These are phyloP conservation scores for Tenthredo scrophulariae DNA, from an alignment of 2,888 invertebrate genomes.

Conservation along the genomic window DNA sequence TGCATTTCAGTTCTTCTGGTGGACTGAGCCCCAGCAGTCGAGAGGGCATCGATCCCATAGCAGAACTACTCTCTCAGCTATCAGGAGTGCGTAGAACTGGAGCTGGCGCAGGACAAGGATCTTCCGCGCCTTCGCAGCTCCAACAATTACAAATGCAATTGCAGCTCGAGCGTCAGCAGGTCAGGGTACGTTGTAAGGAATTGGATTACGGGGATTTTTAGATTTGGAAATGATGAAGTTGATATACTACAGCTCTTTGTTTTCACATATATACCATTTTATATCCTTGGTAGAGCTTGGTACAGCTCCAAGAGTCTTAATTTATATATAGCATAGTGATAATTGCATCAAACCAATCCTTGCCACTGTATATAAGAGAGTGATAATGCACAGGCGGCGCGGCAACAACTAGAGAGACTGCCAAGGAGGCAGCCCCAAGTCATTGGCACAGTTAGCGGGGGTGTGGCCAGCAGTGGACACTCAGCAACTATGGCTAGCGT, in stretches of 20 bases:
- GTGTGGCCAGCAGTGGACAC: slow-evolving; percentile 71
- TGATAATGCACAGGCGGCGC: slow-evolving; percentile 82
- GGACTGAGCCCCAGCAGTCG: slow-evolving; percentile 93
- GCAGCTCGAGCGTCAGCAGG: slow-evolving; percentile 94
- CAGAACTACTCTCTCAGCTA: slow-evolving; percentile 96
- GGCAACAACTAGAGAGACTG: slow-evolving; percentile 93
- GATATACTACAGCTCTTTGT: neutral
- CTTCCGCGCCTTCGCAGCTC: slow-evolving; percentile 87
- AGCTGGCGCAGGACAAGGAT: slow-evolving; percentile 80
- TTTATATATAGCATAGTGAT: neutral
- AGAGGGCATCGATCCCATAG: slow-evolving; percentile 97
- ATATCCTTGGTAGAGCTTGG: slow-evolving; percentile 2
- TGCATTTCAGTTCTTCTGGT: slow-evolving; percentile 96
- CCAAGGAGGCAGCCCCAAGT: slow-evolving; percentile 90
- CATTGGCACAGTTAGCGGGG: slow-evolving; percentile 78
- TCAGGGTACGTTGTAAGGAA: slow-evolving; percentile 78
- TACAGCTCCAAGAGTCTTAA: slow-evolving; percentile 9
- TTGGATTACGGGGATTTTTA: neutral
- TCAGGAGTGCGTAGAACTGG: slow-evolving; percentile 92
- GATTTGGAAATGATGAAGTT: too few species aligned
- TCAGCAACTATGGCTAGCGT: slow-evolving; percentile 75
- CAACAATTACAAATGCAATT: slow-evolving; percentile 98
- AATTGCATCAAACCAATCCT: neutral
- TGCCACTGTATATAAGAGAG: slow-evolving; percentile 48
- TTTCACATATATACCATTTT: neutral